phyloP scores from a whole-genome alignment of 2,797 vertebrate genomes.

The Pseudotriccus pelzelni region DNA sequence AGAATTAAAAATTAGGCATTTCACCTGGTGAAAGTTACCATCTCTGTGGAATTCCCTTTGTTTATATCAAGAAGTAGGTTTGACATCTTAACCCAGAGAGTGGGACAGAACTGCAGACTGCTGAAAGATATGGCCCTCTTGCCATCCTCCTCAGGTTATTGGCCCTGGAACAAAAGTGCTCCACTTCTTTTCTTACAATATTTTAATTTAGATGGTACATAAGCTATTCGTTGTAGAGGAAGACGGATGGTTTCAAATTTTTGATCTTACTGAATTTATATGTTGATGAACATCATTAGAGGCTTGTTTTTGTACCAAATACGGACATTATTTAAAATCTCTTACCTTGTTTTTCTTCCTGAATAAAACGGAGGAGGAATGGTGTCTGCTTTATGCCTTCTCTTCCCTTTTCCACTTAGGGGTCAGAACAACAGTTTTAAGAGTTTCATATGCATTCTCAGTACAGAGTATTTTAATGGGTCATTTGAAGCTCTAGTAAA shows the following conservation, averaged over 20 bases:
- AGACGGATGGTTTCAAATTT: neutral
- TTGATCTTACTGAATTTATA: neutral
- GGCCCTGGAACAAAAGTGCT: neutral
- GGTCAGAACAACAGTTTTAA: neutral
- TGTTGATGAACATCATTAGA: neutral
- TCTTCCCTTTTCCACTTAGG: neutral
- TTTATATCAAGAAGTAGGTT: neutral
- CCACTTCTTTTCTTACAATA: neutral
- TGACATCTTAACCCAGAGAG: neutral
- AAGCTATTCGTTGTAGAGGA: neutral
- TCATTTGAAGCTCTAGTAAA: neutral
- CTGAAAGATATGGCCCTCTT: rapidly evolving
- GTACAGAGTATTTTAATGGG: neutral
- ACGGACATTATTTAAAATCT: neutral
- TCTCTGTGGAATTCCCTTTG: neutral
- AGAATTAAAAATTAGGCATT: neutral
- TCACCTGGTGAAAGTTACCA: neutral
- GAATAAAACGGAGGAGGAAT: neutral
- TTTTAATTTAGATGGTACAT: neutral
- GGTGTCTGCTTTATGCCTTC: neutral
- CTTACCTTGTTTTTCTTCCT: neutral
- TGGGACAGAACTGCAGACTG: neutral
- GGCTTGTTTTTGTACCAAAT: neutral
- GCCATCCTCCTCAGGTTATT: neutral
- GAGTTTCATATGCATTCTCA: neutral